phyloP scores from a whole-genome alignment of 2,113 vertebrate species.

The Microtus oregoni region DNA sequence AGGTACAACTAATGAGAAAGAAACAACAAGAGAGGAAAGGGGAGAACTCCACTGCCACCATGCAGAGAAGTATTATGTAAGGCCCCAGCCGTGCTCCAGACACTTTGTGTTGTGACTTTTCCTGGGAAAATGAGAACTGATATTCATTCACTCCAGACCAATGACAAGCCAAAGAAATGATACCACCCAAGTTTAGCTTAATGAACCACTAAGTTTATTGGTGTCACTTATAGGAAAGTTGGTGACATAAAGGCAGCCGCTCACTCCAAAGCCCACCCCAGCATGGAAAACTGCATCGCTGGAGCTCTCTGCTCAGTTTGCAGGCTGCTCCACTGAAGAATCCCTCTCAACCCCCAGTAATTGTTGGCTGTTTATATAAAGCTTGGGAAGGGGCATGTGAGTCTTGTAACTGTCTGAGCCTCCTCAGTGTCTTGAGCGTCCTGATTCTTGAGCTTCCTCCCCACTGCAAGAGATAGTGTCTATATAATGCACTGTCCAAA shows the following conservation, averaged over 20 bases:
- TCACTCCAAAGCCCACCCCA: background rate
- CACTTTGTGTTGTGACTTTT: background rate
- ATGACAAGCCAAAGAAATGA: background rate
- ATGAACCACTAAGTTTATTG: background rate
- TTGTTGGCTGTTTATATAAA: background rate
- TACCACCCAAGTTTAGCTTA: background rate
- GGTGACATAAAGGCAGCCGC: background rate
- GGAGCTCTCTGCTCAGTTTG: background rate
- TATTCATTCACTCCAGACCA: background rate
- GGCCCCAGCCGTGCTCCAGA: background rate
- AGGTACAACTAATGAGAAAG: background rate
- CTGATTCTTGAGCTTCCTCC: background rate
- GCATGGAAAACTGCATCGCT: background rate
- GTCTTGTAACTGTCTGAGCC: background rate
- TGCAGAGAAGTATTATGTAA: slow-evolving; percentile 85
- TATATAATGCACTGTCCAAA: rapidly evolving
- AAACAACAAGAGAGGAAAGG: background rate
- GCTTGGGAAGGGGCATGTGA: background rate
- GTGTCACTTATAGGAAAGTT: no score
- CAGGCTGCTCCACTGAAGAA: background rate
- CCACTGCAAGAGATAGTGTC: background rate
- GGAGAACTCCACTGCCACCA: slow-evolving; percentile 15
- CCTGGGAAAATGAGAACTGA: background rate
- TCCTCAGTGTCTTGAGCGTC: background rate
- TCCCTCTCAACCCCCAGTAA: background rate